Conservation (phyloP, 1,140 invertebrate genomes). For the Drosophila nigromelanica region DNA sequence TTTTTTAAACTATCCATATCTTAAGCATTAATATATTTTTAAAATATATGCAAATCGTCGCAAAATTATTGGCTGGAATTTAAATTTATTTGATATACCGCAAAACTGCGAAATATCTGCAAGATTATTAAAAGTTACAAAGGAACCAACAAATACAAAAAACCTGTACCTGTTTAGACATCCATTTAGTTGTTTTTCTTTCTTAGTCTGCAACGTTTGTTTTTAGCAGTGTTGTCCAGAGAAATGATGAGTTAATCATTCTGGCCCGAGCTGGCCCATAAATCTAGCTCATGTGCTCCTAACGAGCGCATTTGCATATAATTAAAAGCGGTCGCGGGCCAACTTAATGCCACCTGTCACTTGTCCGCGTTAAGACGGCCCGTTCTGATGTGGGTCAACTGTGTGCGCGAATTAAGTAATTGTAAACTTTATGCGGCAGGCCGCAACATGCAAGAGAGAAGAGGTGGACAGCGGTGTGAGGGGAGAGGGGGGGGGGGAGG, state of each 20-base stretch:
- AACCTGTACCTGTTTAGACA: too few relatives aligned
- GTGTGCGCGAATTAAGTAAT: constrained; percentile 34
- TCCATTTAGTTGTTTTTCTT: neutral
- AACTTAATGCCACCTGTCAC: constrained; percentile 32
- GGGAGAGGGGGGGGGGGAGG: constrained; percentile 4
- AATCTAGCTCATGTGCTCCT: constrained; percentile 13
- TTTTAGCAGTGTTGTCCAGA: neutral
- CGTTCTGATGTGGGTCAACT: constrained; percentile 57
- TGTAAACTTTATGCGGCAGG: constrained; percentile 19
- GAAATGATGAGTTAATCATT: constrained; percentile 4
- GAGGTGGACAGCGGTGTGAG: too few relatives aligned
- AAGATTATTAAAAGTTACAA: too few relatives aligned
- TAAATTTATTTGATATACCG: too few relatives aligned
- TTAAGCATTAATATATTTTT: too few relatives aligned
- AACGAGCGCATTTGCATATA: constrained; percentile 42
- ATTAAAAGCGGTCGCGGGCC: constrained; percentile 23
- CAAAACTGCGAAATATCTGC: too few relatives aligned
- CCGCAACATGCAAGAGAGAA: constrained; percentile 36
- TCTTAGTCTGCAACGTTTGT: too few relatives aligned
- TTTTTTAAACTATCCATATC: too few relatives aligned
- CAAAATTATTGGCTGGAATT: too few relatives aligned
- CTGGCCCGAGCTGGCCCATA: constrained; percentile 1
- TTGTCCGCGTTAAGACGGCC: constrained; percentile 12
- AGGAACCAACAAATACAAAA: too few relatives aligned
- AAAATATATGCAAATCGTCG: too few relatives aligned